Evolutionary conservation across 2,888 invertebrate species (phyloP), one percentile per base, ranked within the genome.

Genomic region (Eueremaeus valkanovi): DNA sequence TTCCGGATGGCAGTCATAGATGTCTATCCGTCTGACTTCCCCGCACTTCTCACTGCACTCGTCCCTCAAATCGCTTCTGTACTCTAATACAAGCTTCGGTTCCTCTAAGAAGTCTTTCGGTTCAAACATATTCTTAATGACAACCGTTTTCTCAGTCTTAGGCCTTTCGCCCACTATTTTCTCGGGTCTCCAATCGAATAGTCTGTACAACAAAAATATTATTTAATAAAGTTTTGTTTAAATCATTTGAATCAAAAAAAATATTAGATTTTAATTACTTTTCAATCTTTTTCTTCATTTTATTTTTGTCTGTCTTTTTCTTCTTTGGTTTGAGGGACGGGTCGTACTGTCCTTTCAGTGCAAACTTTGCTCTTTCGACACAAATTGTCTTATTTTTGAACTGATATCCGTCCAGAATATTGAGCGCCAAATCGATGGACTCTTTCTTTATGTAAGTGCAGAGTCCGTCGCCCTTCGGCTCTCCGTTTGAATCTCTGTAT

Each of bases 131-230:
- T 98, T 96, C 83, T 93, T 95, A 13, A 99, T 87, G 72, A 99
- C 91, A 0, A 99, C 95, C 72, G 92, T 88, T 82, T 90, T 89
- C 83, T 99, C 98, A 83, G 92, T 90, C 82, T 93, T 94, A 0
- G 90, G 88, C 73, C 95, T 87, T 81, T 93, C 92, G 0, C 93
- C 93, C 42, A 90, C 85, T 82, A 92, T 87, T 83, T 92, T 93
- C 80, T 98, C 97, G 0, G 97, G 96, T 77, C 93, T 87, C 99
- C 99, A 99, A 83, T 95, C 96, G 83, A 99, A 93, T 72, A 97
- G 85, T 82, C 90, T 90, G 80, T 13, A 18, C 16, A 36, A n/a
- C n/a, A n/a, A n/a, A n/a, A n/a, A n/a, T n/a, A n/a, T n/a, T n/a
- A n/a, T n/a, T n/a, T n/a, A n/a, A n/a, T n/a, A n/a, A n/a, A n/a